Evolutionary conservation across 1,140 invertebrate species (phyloP), one percentile per base, ranked within the genome.

Genomic region (Rhizoglyphus robini): DNA sequence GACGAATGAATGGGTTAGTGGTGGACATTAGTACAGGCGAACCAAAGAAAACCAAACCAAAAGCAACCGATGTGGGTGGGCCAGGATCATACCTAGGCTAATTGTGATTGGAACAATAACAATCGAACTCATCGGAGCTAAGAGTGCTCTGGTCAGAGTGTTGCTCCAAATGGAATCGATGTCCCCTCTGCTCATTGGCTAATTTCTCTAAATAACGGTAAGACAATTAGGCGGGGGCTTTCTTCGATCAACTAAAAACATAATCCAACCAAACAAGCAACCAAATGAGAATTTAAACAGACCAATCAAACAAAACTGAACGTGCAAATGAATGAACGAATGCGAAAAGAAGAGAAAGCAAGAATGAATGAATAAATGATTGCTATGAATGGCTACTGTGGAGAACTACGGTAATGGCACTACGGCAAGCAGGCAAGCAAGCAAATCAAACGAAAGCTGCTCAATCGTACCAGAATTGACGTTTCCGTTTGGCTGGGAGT

Each of bases 401-500:
- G 36, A 8, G 8, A 18, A 41, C 8, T 18, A 41, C 8, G 36
- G 36, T 18, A 41, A 41, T 46, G 8, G 36, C 8, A 41, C 8
- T 18, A 41, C 8, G 36, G 36, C 36, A 41, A 41, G 36, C 36
- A 46, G 15, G 23, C 51, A 54, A 32, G 27, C 15, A 60, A 2
- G 1, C 15, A 60, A 60, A 60, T 32, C 2, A 32, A 27, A 34
- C 36, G 25, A 13, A 60, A 60, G 2, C 58, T 29, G 27, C 15
- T 32, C 51, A 27, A 8, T 54, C 58, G 58, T 60, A 60, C 58
- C 58, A n/a, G 29, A 54, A 54, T 8, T 54, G 51, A 20, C 23
- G 51, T 23, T 54, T 54, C 58, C 27, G 58, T 60, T 60, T 27
- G 29, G 27, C 27, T 60, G 58, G 11, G n/a, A 11, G 30, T 38